A percentile compares a stretch with the other conserved stretches of the same genome.
Conservation (phyloP, 2,888 invertebrate genomes). For the Priocnemis perturbator region DNA sequence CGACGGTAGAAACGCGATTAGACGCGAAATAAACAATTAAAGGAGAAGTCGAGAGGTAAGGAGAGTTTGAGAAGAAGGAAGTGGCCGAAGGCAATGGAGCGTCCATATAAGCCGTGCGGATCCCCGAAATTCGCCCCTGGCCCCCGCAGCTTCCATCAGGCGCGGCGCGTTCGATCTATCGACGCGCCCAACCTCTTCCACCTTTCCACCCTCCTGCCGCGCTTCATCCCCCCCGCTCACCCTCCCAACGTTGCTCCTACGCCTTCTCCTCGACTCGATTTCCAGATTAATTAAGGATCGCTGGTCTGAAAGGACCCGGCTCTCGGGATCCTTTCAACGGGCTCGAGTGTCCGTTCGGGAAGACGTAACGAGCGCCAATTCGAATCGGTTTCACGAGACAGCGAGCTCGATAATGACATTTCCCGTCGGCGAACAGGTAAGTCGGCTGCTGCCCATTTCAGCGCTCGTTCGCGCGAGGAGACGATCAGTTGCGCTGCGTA, state of each 20-base stretch:
- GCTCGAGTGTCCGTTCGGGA: constrained; percentile 53
- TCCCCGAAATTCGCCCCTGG: constrained; percentile 17
- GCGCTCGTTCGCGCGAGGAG: constrained; percentile 13
- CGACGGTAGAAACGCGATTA: neutral
- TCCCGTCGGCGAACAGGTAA: constrained; percentile 41
- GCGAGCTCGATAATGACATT: constrained; percentile 54
- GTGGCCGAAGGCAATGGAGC: neutral
- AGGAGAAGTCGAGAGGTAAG: neutral
- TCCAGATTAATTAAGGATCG: constrained; percentile 60
- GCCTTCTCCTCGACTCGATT: constrained; percentile 49
- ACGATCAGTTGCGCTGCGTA: no score
- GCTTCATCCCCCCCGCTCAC: neutral
- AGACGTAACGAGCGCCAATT: constrained; percentile 52
- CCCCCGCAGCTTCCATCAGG: constrained; percentile 3
- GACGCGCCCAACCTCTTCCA: constrained; percentile 26
- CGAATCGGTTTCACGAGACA: constrained; percentile 56
- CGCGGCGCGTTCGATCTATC: constrained; percentile 45
- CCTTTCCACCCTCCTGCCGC: constrained; percentile 28
- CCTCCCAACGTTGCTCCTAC: neutral
- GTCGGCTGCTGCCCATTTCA: constrained; percentile 25
- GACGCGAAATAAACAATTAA: neutral
- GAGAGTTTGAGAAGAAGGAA: neutral
- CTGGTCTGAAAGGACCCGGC: constrained; percentile 51
- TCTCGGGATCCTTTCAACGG: constrained; percentile 51
- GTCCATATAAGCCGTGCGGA: constrained; percentile 39